Base-by-base conservation (phyloP, 2,888 invertebrate species). In the Ellobium chinense region DNA sequence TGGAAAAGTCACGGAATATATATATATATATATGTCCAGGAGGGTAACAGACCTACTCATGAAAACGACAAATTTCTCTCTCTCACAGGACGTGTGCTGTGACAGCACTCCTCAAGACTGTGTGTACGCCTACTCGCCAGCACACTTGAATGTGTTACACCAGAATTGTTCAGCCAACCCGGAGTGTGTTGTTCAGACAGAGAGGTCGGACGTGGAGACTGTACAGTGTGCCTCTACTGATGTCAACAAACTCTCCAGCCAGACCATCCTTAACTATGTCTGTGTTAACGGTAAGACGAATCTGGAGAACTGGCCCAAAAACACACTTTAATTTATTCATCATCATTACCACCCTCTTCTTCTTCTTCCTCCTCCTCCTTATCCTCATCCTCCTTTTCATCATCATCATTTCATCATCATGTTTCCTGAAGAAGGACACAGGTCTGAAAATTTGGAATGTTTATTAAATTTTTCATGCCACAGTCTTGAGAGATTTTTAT, bases 211-310 rank as follows among this genome's bases (percentile, higher is more conserved):
- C 54, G 79, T 76, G n/a, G 82, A 82, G 46, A 79, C 81, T n/a
- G 70, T 69, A 14, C 70, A 76, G n/a, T 85, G 85, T 69, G 69
- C 81, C 0, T n/a, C 83, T 31, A 39, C 72, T 14, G 63, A 74
- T 12, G 74, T 65, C 14, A 37, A 80, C 5, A 74, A 72, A n/a
- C 73, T 72, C 18, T 68, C 82, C 56, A 82, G 81, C 29, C 82
- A 81, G 34, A 80, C 85, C 1, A 63, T 81, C n/a, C 39, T 85
- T 39, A 82, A 83, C 68, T 85, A 85, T 60, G 81, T 85, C 39
- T 85, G 85, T 56, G 72, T 85, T 56, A 83, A 78, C 62, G 85
- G 85, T 85, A 78, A 34, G 65, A 37, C 5, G 9, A 60, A n/a
- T n/a, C n/a, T n/a, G n/a, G n/a, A n/a, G 54, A 54, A 54, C 54